phyloP scores from a whole-genome alignment of 2,113 vertebrate species.

The Cinclus mexicanus region DNA sequence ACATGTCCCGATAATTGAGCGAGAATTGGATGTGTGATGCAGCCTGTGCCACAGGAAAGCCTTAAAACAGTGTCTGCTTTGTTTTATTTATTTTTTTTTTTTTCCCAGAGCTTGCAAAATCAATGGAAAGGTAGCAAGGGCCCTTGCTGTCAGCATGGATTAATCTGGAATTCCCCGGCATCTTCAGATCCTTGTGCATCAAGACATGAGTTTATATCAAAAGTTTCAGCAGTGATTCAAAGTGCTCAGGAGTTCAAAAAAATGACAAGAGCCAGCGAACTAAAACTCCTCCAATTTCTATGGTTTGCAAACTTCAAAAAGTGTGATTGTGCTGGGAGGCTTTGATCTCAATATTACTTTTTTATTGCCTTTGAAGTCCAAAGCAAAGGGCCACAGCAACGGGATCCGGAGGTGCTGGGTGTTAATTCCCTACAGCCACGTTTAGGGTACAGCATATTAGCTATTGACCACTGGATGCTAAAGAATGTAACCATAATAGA shows the following conservation, averaged over 20 bases:
- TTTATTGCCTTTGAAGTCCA: conserved; percentile 8
- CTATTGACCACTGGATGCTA: background rate
- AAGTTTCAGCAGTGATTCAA: background rate
- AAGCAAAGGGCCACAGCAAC: background rate
- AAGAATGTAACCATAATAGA: background rate
- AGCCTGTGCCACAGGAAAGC: background rate
- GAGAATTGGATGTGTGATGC: background rate
- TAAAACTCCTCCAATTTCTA: background rate
- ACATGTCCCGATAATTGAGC: background rate
- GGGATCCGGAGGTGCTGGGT: background rate
- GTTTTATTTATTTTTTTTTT: too few species aligned
- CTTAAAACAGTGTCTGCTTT: background rate
- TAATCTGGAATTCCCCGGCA: background rate
- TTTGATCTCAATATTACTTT: conserved; percentile 6
- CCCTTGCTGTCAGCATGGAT: background rate
- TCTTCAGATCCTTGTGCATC: background rate
- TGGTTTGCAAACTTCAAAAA: conserved; percentile 18
- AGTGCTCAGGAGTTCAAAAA: background rate
- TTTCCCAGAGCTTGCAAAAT: background rate
- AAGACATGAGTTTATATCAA: background rate
- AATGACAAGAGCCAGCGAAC: background rate
- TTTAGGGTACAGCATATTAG: background rate
- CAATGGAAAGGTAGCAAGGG: background rate
- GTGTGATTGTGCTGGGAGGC: background rate
- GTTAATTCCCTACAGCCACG: background rate